phyloP scores from a whole-genome alignment of 2,888 invertebrate species.

The Synergus japonicus region DNA sequence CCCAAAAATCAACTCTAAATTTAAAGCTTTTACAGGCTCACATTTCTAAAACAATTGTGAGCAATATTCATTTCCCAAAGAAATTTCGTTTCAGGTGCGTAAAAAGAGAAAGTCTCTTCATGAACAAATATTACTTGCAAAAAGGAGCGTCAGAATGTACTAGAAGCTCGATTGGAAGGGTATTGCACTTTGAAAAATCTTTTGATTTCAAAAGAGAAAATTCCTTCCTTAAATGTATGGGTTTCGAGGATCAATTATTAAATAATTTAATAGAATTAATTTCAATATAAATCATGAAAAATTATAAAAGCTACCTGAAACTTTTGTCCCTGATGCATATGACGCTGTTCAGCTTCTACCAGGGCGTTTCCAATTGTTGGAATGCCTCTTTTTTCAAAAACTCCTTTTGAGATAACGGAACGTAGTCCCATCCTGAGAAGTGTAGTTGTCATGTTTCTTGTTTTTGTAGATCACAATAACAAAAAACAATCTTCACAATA shows the following conservation, averaged over 20 bases:
- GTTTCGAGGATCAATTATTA: not conserved
- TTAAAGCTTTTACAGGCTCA: too few relatives aligned
- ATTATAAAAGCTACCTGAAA: constrained; percentile 39
- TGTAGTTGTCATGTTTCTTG: constrained; percentile 61
- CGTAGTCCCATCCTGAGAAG: constrained; percentile 61
- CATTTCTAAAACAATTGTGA: too few relatives aligned
- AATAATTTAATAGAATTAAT: not conserved
- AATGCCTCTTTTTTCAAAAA: constrained; percentile 57
- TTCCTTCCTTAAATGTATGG: not conserved
- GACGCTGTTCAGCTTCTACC: constrained; percentile 39
- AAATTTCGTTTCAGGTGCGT: too few relatives aligned
- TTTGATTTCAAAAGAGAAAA: not conserved
- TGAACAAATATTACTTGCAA: too few relatives aligned
- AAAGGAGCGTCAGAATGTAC: too few relatives aligned
- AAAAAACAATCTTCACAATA: not conserved
- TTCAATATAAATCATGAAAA: not conserved
- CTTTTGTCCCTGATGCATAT: constrained; percentile 13
- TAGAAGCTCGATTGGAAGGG: not conserved
- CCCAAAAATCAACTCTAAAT: too few relatives aligned
- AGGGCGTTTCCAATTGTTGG: constrained; percentile 47
- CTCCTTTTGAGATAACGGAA: constrained; percentile 55
- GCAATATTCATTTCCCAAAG: too few relatives aligned
- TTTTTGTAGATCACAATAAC: constrained; percentile 1
- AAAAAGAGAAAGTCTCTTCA: too few relatives aligned
- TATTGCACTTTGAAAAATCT: not conserved